phyloP scores from a whole-genome alignment of 64 coral and sea anemone genomes.

The Actinia equina region DNA sequence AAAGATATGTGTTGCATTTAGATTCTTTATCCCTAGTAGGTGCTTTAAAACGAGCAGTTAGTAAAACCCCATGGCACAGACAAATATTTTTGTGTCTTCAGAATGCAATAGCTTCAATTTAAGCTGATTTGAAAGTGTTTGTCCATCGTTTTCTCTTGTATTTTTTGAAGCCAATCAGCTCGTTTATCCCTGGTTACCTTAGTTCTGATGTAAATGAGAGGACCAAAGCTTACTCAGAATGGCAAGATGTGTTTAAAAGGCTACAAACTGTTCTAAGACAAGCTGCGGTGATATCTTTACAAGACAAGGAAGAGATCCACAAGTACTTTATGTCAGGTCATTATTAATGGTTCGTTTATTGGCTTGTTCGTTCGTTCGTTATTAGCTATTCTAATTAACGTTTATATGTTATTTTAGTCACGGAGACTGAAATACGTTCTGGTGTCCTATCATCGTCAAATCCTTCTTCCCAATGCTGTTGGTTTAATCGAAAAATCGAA shows the following conservation, averaged over 20 bases:
- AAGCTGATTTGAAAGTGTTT: background rate
- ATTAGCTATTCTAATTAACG: too few species aligned
- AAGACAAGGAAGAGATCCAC: conserved; percentile 35
- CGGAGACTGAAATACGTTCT: conserved; percentile 72
- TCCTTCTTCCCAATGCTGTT: conserved; percentile 52
- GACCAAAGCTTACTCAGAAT: conserved; percentile 28
- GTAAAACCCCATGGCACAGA: too few species aligned
- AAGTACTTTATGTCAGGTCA: conserved; percentile 87
- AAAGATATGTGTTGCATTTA: too few species aligned
- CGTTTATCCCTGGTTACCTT: conserved; percentile 46
- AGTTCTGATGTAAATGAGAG: conserved; percentile 30
- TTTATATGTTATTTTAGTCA: conserved; percentile 26
- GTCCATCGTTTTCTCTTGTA: background rate
- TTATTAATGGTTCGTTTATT: too few species aligned
- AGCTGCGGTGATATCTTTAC: conserved; percentile 24
- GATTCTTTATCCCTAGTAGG: too few species aligned
- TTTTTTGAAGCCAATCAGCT: conserved; percentile 68
- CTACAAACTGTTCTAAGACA: conserved; percentile 52
- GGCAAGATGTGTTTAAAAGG: conserved; percentile 48
- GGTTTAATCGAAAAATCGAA: conserved; percentile 64
- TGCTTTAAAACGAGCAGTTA: too few species aligned
- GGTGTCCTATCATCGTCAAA: conserved; percentile 38
- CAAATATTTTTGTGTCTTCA: too few species aligned
- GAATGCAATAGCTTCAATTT: too few species aligned
- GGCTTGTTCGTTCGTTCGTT: too few species aligned